These are phyloP conservation scores for Ylistrum balloti DNA, from an alignment of 1,140 invertebrate genomes.

Conservation along the genomic window DNA sequence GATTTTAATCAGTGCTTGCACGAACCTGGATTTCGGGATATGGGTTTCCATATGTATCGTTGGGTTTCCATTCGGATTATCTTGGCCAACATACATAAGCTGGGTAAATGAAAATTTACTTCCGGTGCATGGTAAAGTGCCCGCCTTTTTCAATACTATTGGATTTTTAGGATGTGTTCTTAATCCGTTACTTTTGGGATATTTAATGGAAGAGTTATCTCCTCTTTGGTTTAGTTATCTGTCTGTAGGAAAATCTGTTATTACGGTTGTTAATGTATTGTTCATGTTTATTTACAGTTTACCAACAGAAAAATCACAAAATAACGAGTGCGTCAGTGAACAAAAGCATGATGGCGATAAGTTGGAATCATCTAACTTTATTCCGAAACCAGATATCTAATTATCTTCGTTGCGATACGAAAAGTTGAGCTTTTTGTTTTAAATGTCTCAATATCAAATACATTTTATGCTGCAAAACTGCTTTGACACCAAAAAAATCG, in stretches of 20 bases:
- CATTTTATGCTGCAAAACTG: too few species aligned
- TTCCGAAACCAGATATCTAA: too few species aligned
- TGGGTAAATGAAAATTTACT: constrained; percentile 66
- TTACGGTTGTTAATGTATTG: not conserved
- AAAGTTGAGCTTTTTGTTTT: too few species aligned
- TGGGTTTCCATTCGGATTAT: constrained; percentile 62
- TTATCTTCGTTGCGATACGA: too few species aligned
- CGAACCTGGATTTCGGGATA: constrained; percentile 36
- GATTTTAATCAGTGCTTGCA: constrained; percentile 47
- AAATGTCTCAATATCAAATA: too few species aligned
- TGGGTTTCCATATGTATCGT: constrained; percentile 56
- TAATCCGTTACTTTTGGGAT: constrained; percentile 64
- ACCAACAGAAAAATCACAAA: not conserved
- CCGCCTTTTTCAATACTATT: constrained; percentile 61
- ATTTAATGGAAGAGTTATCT: constrained; percentile 65
- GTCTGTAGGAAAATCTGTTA: not conserved
- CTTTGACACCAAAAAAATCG: too few species aligned
- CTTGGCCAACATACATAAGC: constrained; percentile 65
- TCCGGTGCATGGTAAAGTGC: constrained; percentile 61
- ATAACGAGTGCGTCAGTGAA: not conserved
- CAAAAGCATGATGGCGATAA: not conserved
- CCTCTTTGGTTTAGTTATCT: constrained; percentile 66
- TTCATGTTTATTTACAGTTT: not conserved
- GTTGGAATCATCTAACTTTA: not conserved
- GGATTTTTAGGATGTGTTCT: constrained; percentile 64